Percentiles rank a stretch among this genome's conserved stretches.
These are phyloP conservation scores for Silurus aristotelis DNA, from an alignment of 2,797 vertebrate genomes.

Conservation along the genomic window DNA sequence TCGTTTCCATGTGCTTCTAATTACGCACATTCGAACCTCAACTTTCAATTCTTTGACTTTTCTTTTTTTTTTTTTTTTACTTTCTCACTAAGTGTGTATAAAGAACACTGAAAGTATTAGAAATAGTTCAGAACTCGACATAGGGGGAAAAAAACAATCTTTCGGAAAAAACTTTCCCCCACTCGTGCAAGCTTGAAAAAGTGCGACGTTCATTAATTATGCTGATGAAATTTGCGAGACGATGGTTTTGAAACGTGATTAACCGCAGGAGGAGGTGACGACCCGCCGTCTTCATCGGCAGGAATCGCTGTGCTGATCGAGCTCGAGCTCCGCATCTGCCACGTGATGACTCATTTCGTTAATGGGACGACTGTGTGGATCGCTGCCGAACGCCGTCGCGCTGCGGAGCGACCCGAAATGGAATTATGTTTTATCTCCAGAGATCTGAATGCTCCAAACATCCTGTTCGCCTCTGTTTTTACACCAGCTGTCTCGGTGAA, in stretches of 20 bases:
- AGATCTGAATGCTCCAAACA: constrained; percentile 8
- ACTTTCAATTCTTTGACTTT: too few species aligned
- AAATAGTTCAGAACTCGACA: not conserved
- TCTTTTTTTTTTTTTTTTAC: too few species aligned
- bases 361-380: constrained; percentile 61
- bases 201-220: constrained; percentile 13
- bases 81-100: not conserved
- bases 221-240: constrained; percentile 29
- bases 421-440: constrained; percentile 36
- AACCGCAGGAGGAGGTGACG: constrained; percentile 65
- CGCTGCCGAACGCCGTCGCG: not conserved
- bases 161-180: not conserved
- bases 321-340: constrained; percentile 58
- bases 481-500: constrained; percentile 7
- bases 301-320: constrained; percentile 60
- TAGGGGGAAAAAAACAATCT: too few species aligned
- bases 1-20: too few species aligned
- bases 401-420: constrained; percentile 5
- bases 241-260: constrained; percentile 64
- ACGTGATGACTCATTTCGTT: constrained; percentile 65
- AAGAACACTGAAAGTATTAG: too few species aligned
- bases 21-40: too few species aligned
- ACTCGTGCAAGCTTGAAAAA: not conserved
- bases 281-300: constrained; percentile 66
- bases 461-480: constrained; percentile 4